phyloP scores from a whole-genome alignment of 1,140 invertebrate species.

The Dinothrombium tinctorium region DNA sequence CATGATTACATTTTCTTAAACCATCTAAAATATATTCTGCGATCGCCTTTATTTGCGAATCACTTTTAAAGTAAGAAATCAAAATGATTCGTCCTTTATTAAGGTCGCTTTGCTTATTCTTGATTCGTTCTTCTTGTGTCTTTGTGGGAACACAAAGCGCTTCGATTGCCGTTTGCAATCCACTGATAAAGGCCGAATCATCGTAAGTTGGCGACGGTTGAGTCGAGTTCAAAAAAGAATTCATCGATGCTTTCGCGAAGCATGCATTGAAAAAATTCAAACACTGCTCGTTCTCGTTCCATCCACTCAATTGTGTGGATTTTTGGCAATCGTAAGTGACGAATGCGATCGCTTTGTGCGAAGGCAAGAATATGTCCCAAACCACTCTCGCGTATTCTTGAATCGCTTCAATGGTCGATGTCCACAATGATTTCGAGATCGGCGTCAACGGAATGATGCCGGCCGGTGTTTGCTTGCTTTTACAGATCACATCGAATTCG shows the following conservation, averaged over 20 bases:
- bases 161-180: slow-evolving; percentile 61
- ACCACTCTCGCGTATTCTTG: slow-evolving; percentile 86
- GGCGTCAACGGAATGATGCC: slow-evolving; percentile 46
- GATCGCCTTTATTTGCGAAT: slow-evolving; percentile 1
- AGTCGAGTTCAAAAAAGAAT: background rate
- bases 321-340: background rate
- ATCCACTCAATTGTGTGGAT: background rate
- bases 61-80: slow-evolving; percentile 14
- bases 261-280: slow-evolving; percentile 1
- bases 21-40: background rate
- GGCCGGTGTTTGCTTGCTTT: slow-evolving; percentile 27
- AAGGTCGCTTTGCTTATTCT: slow-evolving; percentile 9
- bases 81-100: slow-evolving; percentile 16
- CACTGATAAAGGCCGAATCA: slow-evolving; percentile 51
- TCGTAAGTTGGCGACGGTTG: slow-evolving; percentile 14
- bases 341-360: slow-evolving; percentile 5
- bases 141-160: slow-evolving; percentile 41
- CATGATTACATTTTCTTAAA: background rate
- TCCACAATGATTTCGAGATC: slow-evolving; percentile 76
- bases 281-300: slow-evolving; percentile 7
- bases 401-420: slow-evolving; percentile 71
- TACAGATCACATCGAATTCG: slow-evolving; percentile 50
- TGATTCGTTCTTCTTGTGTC: slow-evolving; percentile 25
- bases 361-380: slow-evolving; percentile 45
- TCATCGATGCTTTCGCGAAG: background rate